Conservation (phyloP, 2,888 invertebrate genomes). For the Platycheirus rosarum region DNA sequence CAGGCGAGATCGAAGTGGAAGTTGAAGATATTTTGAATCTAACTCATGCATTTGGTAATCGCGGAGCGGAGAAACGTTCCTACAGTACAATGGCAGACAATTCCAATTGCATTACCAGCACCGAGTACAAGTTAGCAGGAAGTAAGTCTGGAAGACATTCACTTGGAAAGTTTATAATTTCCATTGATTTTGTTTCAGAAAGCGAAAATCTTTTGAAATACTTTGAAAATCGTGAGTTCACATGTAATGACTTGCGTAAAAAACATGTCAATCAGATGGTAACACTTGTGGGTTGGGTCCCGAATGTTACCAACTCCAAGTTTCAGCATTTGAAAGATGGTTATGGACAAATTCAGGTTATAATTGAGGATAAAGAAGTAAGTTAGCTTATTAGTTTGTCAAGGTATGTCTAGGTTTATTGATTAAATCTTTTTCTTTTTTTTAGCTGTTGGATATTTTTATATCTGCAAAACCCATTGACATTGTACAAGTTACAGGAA, state of each 20-base stretch:
- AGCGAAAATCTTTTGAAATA: slow-evolving; percentile 81
- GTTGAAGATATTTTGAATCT: slow-evolving; percentile 81
- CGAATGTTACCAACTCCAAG: slow-evolving; percentile 79
- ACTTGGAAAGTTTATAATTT: background rate
- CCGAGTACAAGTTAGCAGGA: slow-evolving; percentile 81
- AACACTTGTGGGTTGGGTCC: slow-evolving; percentile 82
- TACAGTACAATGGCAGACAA: slow-evolving; percentile 81
- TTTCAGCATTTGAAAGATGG: slow-evolving; percentile 83
- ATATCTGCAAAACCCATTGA: slow-evolving; percentile 78
- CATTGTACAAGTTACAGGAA: slow-evolving; percentile 81
- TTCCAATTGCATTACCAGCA: slow-evolving; percentile 80
- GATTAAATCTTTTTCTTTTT: slow-evolving; percentile 6
- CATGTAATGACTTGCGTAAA: slow-evolving; percentile 82
- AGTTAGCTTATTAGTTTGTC: too few species aligned
- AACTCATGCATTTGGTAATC: slow-evolving; percentile 77
- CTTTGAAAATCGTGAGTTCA: slow-evolving; percentile 82
- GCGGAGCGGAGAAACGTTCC: slow-evolving; percentile 79
- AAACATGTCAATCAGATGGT: slow-evolving; percentile 79
- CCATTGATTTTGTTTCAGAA: slow-evolving; percentile 71
- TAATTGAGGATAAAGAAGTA: slow-evolving; percentile 81
- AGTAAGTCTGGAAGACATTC: slow-evolving; percentile 77
- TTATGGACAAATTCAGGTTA: slow-evolving; percentile 82
- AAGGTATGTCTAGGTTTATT: background rate
- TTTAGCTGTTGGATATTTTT: slow-evolving; percentile 78
- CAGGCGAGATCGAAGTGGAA: slow-evolving; percentile 82